Evolutionary conservation across 2,797 vertebrate genomes (phyloP).

Genomic region (Ctenopoma multispine): DNA sequence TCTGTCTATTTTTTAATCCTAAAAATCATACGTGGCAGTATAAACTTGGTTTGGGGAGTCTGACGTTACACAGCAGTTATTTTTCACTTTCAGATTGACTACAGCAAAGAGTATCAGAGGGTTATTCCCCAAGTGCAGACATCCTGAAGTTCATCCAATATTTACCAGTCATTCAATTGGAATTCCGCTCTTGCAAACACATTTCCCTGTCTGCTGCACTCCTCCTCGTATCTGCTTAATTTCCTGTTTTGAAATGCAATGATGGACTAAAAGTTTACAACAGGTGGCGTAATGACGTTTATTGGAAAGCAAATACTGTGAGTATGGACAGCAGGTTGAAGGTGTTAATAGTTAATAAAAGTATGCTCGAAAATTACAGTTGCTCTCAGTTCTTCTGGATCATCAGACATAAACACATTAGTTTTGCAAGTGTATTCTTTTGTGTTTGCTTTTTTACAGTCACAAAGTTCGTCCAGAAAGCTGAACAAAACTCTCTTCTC

Average conservation of each 20-base stretch:
- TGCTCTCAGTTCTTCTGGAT: slow-evolving; percentile 4
- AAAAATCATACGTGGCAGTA: no score
- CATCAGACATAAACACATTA: slow-evolving; percentile 16
- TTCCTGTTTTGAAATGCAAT: neutral
- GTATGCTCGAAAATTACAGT: slow-evolving; percentile 15
- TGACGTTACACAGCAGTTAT: neutral
- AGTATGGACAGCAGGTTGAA: neutral
- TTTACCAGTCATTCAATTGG: slow-evolving; percentile 25
- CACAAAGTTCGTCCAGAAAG: slow-evolving; percentile 2
- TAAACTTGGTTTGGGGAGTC: neutral
- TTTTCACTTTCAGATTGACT: neutral
- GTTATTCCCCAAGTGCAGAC: neutral
- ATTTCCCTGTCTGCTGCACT: neutral
- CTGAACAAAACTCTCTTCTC: slow-evolving; percentile 17
- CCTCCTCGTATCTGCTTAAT: slow-evolving; percentile 16
- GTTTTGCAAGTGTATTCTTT: neutral
- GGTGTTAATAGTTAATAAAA: no score
- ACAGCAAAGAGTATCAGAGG: slow-evolving; percentile 6
- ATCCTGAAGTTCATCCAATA: slow-evolving; percentile 4
- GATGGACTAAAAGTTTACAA: neutral
- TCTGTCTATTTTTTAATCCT: no score
- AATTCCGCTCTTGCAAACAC: slow-evolving; percentile 33
- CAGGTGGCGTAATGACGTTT: neutral
- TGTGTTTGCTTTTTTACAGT: slow-evolving; percentile 2
- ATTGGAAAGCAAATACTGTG: neutral